Conservation (phyloP, 2,888 invertebrate species). For the Cephus nigrinus region DNA sequence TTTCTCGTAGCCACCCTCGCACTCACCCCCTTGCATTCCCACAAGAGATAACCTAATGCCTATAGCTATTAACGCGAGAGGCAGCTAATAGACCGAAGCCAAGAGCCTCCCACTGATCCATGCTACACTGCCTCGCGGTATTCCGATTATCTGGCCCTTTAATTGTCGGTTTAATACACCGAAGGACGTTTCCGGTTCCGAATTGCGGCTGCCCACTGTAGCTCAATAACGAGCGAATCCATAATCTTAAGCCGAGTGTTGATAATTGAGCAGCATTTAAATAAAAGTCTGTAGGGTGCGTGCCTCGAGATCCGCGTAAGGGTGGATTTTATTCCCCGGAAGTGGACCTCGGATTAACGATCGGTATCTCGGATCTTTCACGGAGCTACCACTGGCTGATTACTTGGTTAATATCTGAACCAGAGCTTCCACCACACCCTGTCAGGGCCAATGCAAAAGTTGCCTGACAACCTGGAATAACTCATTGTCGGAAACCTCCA, state of each 20-base stretch:
- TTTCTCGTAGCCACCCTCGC: background rate
- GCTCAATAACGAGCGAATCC: no score
- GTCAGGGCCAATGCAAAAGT: conserved; percentile 19
- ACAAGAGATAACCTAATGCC: conserved; percentile 56
- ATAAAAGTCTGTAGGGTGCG: no score
- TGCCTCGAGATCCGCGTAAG: no score
- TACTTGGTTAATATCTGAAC: no score
- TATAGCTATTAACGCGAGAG: conserved; percentile 51
- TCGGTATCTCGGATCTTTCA: no score
- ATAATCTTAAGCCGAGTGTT: no score
- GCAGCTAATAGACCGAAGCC: conserved; percentile 23
- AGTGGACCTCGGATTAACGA: no score
- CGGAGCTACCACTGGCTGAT: no score
- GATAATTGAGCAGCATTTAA: no score
- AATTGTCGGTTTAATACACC: conserved; percentile 48
- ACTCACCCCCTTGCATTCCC: background rate
- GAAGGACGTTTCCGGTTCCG: conserved; percentile 22
- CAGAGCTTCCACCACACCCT: background rate
- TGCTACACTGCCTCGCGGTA: conserved; percentile 19
- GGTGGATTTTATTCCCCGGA: no score
- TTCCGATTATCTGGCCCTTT: conserved; percentile 44
- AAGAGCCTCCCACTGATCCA: conserved; percentile 12
- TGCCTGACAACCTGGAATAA: conserved; percentile 36
- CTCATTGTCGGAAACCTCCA: conserved; percentile 19
- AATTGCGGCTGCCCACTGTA: background rate